phyloP scores from a whole-genome alignment of 2,888 invertebrate species.

The Trachelus tabidus region DNA sequence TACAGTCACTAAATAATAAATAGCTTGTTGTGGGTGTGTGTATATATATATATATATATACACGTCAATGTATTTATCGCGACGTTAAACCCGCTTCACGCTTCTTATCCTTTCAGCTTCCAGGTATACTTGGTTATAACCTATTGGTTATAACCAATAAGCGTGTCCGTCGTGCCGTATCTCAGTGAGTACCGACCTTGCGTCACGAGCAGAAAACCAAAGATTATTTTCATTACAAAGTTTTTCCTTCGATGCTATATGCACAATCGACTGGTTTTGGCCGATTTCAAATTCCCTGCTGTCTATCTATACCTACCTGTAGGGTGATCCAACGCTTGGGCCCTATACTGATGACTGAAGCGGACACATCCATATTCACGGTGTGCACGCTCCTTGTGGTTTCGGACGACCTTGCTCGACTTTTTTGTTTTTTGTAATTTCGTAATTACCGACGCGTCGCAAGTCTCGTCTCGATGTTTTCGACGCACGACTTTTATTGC shows the following conservation, averaged over 20 bases:
- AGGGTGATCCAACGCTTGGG: no score
- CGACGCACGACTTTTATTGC: not conserved
- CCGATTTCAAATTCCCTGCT: no score
- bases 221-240: not conserved
- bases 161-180: not conserved
- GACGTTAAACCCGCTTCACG: not conserved
- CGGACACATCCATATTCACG: no score
- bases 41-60: no score
- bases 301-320: no score
- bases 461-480: slow-evolving; percentile 11
- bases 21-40: not conserved
- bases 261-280: no score
- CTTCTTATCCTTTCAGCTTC: not conserved
- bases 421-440: slow-evolving; percentile 18
- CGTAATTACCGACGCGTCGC: slow-evolving; percentile 15
- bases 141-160: not conserved
- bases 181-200: not conserved
- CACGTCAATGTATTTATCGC: not conserved
- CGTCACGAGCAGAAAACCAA: not conserved
- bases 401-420: slow-evolving; percentile 29
- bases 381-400: no score
- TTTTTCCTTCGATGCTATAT: not conserved
- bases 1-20: not conserved
- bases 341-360: no score
- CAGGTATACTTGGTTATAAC: not conserved